Evolutionary conservation across 2,797 vertebrate species (phyloP).

Genomic region (Pantherophis alleghaniensis): DNA sequence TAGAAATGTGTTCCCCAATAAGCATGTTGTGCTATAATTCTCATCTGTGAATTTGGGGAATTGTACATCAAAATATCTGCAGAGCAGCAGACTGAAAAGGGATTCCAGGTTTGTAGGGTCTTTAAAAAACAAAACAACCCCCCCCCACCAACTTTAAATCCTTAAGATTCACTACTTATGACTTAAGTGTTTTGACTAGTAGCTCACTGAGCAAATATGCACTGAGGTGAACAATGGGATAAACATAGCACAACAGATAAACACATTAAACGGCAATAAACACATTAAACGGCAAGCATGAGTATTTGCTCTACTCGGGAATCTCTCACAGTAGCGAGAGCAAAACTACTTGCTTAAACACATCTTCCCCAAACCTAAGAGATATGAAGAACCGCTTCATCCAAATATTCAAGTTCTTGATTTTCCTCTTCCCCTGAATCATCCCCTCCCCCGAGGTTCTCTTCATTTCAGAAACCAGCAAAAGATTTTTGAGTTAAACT

Average conservation of each 20-base stretch:
- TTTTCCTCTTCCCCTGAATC: neutral
- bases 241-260: neutral
- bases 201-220: neutral
- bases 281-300: neutral
- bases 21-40: neutral
- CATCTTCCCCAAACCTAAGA: no score
- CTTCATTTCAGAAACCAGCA: neutral
- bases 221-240: neutral
- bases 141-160: neutral
- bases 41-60: neutral
- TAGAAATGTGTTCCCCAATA: neutral
- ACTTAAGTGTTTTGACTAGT: neutral
- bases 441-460: neutral
- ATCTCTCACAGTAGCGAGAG: neutral
- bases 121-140: neutral
- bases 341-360: neutral
- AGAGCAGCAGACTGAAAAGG: neutral
- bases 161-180: neutral
- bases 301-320: neutral
- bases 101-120: neutral
- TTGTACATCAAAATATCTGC: neutral
- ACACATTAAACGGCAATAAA: neutral
- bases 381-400: neutral
- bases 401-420: neutral
- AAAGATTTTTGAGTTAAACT: neutral